Percentiles rank a stretch among this genome's conserved stretches.
Evolutionary conservation across 2,888 invertebrate genomes (phyloP).

Genomic region (Ectemnius lituratus): DNA sequence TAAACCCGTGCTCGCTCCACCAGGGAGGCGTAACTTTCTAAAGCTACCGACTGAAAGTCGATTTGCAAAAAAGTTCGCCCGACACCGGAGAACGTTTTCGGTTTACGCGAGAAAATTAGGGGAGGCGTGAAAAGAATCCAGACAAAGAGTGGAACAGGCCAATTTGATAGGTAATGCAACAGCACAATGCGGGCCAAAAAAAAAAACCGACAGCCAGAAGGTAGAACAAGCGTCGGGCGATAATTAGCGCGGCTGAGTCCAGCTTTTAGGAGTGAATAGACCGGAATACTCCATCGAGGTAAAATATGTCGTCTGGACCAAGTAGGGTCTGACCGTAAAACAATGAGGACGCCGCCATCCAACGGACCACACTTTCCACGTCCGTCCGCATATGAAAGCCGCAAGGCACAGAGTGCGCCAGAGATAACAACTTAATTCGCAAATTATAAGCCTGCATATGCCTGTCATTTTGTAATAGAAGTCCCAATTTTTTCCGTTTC

Average conservation of each 20-base stretch:
- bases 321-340: slow-evolving; percentile 60
- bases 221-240: slow-evolving; percentile 51
- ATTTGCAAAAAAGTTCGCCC: neutral
- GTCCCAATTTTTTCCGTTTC: too few relatives aligned
- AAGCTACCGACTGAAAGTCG: too few relatives aligned
- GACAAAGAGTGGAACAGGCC: neutral
- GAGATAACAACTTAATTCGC: slow-evolving; percentile 40
- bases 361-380: slow-evolving; percentile 60
- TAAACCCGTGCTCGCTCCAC: neutral
- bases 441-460: slow-evolving; percentile 23
- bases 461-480: too few relatives aligned
- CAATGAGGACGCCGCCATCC: slow-evolving; percentile 55
- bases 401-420: too few relatives aligned
- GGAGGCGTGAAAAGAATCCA: neutral
- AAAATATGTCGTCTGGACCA: slow-evolving; percentile 60
- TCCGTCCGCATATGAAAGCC: slow-evolving; percentile 30
- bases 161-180: slow-evolving; percentile 3
- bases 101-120: neutral
- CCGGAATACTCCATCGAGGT: slow-evolving; percentile 62
- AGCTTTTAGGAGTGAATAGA: slow-evolving; percentile 58
- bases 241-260: slow-evolving; percentile 53
- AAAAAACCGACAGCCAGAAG: slow-evolving; percentile 26
- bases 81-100: neutral
- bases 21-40: too few relatives aligned
- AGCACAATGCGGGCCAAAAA: neutral